A percentile compares a stretch with the other conserved stretches of the same genome.
phyloP scores from a whole-genome alignment of 2,797 vertebrate species.

The Microctenopoma lineatum region DNA sequence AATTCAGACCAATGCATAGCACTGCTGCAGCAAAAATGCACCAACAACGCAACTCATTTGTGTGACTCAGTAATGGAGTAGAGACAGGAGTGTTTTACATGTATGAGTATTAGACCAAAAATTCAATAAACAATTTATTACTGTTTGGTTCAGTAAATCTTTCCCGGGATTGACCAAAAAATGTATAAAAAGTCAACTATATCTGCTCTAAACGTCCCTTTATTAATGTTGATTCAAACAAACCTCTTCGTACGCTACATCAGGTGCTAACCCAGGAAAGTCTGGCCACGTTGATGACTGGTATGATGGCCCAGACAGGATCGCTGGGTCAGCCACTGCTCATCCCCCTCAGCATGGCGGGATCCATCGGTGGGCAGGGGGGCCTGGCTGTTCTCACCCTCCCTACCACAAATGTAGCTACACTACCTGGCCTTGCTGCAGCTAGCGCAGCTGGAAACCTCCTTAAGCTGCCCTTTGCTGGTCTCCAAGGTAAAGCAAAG shows the following conservation, averaged over 20 bases:
- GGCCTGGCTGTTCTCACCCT: slow-evolving; percentile 95
- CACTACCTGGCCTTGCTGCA: slow-evolving; percentile 90
- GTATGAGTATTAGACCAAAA: neutral
- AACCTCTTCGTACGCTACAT: neutral
- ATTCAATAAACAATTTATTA: neutral
- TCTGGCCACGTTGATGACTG: slow-evolving; percentile 95
- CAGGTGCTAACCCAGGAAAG: slow-evolving; percentile 97
- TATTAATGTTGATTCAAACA: neutral
- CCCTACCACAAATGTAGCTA: slow-evolving; percentile 91
- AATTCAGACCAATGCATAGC: neutral
- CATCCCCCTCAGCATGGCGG: slow-evolving; percentile 95
- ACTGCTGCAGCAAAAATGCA: neutral
- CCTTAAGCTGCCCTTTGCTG: slow-evolving; percentile 92
- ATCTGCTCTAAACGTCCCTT: neutral
- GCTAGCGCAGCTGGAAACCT: slow-evolving; percentile 88
- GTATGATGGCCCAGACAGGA: slow-evolving; percentile 95
- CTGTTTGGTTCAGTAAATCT: neutral
- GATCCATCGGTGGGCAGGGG: slow-evolving; percentile 91
- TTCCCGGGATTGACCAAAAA: neutral
- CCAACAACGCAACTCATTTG: neutral
- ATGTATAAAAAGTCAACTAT: neutral
- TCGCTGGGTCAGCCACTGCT: slow-evolving; percentile 95
- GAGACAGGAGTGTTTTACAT: neutral
- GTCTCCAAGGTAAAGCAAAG: slow-evolving; percentile 88
- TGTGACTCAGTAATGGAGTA: neutral